Evolutionary conservation across 2,113 vertebrate genomes (phyloP).

Genomic region (Phylloscopus trochiloides): DNA sequence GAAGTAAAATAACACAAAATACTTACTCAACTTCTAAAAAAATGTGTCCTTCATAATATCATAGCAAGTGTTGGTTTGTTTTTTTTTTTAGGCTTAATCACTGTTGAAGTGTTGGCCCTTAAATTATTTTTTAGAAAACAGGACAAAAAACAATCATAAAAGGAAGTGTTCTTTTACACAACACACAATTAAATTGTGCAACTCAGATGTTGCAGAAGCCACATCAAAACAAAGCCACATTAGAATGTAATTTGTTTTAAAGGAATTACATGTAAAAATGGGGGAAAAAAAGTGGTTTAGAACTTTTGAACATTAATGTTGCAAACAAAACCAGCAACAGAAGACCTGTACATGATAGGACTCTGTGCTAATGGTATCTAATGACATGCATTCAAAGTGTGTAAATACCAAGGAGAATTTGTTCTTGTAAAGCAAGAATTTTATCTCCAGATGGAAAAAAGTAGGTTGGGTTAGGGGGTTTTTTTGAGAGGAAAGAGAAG

Average conservation of each 20-base stretch:
- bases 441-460: background rate
- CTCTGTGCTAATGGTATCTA: background rate
- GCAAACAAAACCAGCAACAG: background rate
- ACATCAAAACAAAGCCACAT: background rate
- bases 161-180: background rate
- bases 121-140: background rate
- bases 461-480: background rate
- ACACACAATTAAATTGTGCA: background rate
- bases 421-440: background rate
- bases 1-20: background rate
- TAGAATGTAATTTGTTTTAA: background rate
- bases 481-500: background rate
- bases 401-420: background rate
- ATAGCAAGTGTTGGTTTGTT: background rate
- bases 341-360: background rate
- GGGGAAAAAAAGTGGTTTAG: background rate
- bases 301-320: background rate
- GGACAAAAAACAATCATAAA: background rate
- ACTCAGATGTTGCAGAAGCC: background rate
- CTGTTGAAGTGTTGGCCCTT: background rate
- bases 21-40: background rate
- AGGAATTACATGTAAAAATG: background rate
- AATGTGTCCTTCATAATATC: background rate
- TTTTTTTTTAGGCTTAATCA: background rate
- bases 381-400: background rate